Evolutionary conservation across 2,888 invertebrate species (phyloP).

Genomic region (Cheilosia vulpina): DNA sequence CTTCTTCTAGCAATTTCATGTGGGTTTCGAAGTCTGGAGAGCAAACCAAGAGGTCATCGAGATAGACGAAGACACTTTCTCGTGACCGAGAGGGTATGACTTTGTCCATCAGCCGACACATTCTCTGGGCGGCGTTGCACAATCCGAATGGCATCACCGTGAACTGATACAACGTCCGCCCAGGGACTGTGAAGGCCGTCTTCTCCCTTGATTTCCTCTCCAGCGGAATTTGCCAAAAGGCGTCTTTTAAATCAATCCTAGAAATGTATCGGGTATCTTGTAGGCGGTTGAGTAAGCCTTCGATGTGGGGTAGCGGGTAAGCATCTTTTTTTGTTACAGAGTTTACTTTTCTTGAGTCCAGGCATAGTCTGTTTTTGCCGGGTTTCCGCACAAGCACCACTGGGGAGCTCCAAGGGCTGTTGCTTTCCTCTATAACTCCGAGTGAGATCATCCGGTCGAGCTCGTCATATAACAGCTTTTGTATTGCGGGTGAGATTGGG

Average conservation of each 20-base stretch:
- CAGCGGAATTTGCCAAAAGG: not conserved
- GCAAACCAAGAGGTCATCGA: conserved; percentile 11
- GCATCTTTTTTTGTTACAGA: conserved; percentile 3
- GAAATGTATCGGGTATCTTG: not conserved
- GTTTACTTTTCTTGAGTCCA: not conserved
- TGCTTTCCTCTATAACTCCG: no score
- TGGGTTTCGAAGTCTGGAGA: not conserved
- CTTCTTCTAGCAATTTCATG: not conserved
- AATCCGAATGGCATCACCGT: not conserved
- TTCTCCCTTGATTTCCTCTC: not conserved
- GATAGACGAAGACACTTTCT: conserved; percentile 22
- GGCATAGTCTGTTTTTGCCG: conserved; percentile 7
- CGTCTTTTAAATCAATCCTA: not conserved
- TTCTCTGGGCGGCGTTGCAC: conserved; percentile 24
- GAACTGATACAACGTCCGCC: no score
- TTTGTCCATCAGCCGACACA: conserved; percentile 40
- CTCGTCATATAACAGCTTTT: conserved; percentile 30
- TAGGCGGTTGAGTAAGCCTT: not conserved
- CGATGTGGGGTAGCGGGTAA: not conserved
- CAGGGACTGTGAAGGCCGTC: no score
- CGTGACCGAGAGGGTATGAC: conserved; percentile 10
- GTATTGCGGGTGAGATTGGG: conserved; percentile 22
- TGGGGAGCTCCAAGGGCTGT: not conserved
- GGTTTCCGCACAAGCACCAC: conserved; percentile 1
- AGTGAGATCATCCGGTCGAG: conserved; percentile 19